A percentile compares a stretch with the other conserved stretches of the same genome.
Conservation (phyloP, 2,888 invertebrate species). For the Gymnocheta viridis region DNA sequence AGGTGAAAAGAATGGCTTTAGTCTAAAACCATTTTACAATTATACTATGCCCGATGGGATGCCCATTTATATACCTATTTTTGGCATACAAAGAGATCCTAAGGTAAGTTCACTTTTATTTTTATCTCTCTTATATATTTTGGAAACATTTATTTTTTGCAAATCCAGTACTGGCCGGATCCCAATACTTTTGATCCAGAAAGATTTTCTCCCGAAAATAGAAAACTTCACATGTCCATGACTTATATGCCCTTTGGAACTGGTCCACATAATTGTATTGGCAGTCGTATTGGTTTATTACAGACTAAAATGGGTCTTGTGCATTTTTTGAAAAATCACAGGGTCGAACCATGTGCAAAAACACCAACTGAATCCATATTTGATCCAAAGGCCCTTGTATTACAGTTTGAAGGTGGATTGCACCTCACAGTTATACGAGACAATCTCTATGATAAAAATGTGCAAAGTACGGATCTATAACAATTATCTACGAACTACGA, state of each 20-base stretch:
- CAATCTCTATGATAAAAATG: constrained; percentile 72
- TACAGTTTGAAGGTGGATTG: constrained; percentile 75
- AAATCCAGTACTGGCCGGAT: constrained; percentile 77
- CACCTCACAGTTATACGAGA: constrained; percentile 77
- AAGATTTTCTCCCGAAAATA: constrained; percentile 78
- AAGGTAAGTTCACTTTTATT: constrained; percentile 73
- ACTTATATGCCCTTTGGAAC: constrained; percentile 79
- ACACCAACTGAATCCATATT: constrained; percentile 75
- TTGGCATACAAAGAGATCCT: constrained; percentile 79
- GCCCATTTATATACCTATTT: constrained; percentile 79
- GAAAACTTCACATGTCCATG: constrained; percentile 74
- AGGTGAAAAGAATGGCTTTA: constrained; percentile 70
- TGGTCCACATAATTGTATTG: constrained; percentile 80
- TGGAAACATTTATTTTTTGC: constrained; percentile 18
- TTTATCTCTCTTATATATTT: neutral
- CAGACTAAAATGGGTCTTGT: constrained; percentile 79
- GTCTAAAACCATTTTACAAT: constrained; percentile 77
- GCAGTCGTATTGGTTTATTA: constrained; percentile 79
- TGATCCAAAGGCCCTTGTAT: constrained; percentile 76
- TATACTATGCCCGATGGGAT: constrained; percentile 76
- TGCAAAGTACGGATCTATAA: neutral
- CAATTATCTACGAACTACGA: neutral
- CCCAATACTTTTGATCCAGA: constrained; percentile 80
- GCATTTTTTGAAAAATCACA: constrained; percentile 78
- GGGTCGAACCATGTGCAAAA: constrained; percentile 73